Evolutionary conservation across 1,140 invertebrate species (phyloP), one percentile per base, ranked within the genome.

Genomic region (Drosophila rufa): DNA sequence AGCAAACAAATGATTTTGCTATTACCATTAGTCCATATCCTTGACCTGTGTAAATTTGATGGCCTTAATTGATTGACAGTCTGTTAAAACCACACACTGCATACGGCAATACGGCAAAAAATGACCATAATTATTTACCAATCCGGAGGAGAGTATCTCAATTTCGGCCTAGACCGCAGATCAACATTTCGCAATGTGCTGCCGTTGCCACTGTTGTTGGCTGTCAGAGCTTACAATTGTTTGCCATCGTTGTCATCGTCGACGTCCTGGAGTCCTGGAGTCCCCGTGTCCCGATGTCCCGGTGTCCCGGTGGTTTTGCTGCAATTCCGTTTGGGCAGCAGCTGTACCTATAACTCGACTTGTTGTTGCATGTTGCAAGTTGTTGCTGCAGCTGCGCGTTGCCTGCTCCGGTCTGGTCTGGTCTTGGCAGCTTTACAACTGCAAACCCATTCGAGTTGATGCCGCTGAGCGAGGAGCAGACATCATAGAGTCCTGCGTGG

Each of bases 141-240:
- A 40, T 40, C 27, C 27, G 25, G 69, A 38, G 27, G 43, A 77
- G 75, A 60, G 75, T 78, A 78, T 78, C 57, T 59, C 65, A 77
- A 61, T 78, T 77, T 78, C 64, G 65, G 43, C 66, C 56, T 59
- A 43, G 38, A 60, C 43, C 55, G 73, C 61, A 73, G 50, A 68
- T 68, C 43, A 56, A 47, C 56, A 60, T 78, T 68, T 65, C 69
- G 57, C 64, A 48, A 48, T 65, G 62, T 61, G 48, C 50, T 68
- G 73, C 55, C 80, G 74, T 67, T 83, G 71, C 64, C 81, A 79
- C 81, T 83, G 80, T 73, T 84, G 82, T 80, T 83, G 76, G 62
- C 73, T 90, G 84, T 90, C 80, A 81, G 85, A 81, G 85, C 81
- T 89, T 89, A 90, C 85, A 90, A 89, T 89, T 90, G 84, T 90